phyloP scores from a whole-genome alignment of 2,888 invertebrate species.

The Serripes groenlandicus region DNA sequence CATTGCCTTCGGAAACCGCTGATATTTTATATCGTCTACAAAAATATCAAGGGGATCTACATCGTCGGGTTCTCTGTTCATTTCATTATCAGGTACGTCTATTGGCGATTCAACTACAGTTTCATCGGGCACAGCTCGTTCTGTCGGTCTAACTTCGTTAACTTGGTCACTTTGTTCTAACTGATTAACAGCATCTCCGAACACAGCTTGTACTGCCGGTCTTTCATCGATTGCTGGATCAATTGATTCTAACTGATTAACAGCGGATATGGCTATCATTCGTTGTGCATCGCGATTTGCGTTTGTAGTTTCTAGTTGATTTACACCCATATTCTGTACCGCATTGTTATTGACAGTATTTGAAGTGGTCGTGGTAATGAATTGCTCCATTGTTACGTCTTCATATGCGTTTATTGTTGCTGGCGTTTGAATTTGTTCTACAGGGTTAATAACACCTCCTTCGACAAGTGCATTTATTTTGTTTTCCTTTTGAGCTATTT shows the following conservation, averaged over 20 bases:
- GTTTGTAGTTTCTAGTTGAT: neutral
- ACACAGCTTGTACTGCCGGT: too few species aligned
- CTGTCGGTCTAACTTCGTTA: neutral
- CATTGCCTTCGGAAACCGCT: constrained; percentile 62
- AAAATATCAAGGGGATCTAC: constrained; percentile 58
- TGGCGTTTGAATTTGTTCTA: neutral
- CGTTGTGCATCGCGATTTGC: neutral
- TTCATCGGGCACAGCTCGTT: neutral
- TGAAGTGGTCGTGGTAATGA: neutral
- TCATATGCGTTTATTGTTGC: neutral
- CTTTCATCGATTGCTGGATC: too few species aligned
- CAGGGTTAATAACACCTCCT: neutral
- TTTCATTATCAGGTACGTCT: neutral
- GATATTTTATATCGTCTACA: constrained; percentile 52
- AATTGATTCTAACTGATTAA: too few species aligned
- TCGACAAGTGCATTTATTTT: neutral
- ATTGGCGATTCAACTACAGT: neutral
- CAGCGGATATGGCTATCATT: too few species aligned
- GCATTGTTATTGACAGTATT: neutral
- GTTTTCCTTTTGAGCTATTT: neutral
- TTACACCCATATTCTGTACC: neutral
- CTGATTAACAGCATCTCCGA: too few species aligned
- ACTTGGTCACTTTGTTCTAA: too few species aligned
- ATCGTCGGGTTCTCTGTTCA: constrained; percentile 36
- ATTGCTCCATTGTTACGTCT: neutral